Evolutionary conservation across 2,113 vertebrate species (phyloP), one percentile per base, ranked within the genome.

Genomic region (Corvus cornix): DNA sequence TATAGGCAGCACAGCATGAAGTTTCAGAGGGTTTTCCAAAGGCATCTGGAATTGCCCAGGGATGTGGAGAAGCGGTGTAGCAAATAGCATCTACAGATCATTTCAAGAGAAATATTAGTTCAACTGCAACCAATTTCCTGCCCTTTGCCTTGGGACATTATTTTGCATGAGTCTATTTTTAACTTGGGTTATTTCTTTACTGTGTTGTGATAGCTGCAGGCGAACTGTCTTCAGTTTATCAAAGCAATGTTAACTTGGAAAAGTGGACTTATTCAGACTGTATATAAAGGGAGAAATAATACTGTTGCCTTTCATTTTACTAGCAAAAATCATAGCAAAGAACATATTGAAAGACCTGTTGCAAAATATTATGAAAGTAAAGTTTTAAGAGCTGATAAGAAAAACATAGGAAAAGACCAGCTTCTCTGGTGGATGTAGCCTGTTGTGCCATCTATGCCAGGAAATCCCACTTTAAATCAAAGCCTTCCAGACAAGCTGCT

Each of bases 111-210:
- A 96, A 90, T 96, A 83, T 95, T 92, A 94, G 78, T 87, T 93
- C 82, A 97, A 85, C 82, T 96, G 87, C 60, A 96, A 90, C 53
- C 43, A 90, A 93, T 97, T 97, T 97, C 96, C 95, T 95, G 82
- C 55, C 52, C 55, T 92, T 96, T 96, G 69, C 78, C 64, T 81
- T 31, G 39, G 64, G 39, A 90, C n/a, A 49, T 9, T 96, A 28
- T 88, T 90, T 91, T 85, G 62, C 60, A 81, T 28, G 49, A 86
- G 27, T 31, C 53, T 92, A 67, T 94, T 96, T 93, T 87, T 77
- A 89, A 30, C 73, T 67, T n/a, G 43, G 33, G 16, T 90, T 95
- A 74, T 83, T 92, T 82, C 69, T 90, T 73, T 60, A 62, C 24
- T 78, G 3, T 72, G 72, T 59, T 93, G 68, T 84, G 64, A 72